Evolutionary conservation across 2,113 vertebrate species (phyloP).

Genomic region (Chitala chitala): DNA sequence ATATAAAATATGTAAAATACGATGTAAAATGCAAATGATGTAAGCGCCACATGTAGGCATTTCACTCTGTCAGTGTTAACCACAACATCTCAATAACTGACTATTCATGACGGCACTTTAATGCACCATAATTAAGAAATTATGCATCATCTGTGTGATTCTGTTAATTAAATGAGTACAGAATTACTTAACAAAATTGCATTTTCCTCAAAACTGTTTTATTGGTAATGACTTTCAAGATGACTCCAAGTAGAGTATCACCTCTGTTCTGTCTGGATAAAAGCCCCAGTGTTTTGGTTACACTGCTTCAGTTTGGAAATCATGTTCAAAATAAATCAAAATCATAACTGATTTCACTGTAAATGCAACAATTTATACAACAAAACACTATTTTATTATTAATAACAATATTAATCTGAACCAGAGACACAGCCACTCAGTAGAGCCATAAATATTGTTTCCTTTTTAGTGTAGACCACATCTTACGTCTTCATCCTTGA

Average conservation of each 20-base stretch:
- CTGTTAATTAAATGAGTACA: constrained; percentile 13
- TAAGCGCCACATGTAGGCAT: neutral
- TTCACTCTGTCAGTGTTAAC: constrained; percentile 12
- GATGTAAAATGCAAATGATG: neutral
- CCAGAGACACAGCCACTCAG: too few species aligned
- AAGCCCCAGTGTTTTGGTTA: neutral
- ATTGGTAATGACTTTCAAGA: constrained; percentile 22
- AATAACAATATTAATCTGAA: too few species aligned
- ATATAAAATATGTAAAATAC: neutral
- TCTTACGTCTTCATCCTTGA: too few species aligned
- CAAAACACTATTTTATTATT: too few species aligned
- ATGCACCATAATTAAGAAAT: constrained; percentile 27
- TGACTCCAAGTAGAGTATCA: constrained; percentile 14
- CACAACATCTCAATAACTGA: constrained; percentile 15
- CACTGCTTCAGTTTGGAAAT: neutral
- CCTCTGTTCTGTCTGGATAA: neutral
- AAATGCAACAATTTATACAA: too few species aligned
- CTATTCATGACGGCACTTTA: constrained; percentile 27
- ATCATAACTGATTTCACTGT: neutral
- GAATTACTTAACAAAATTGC: constrained; percentile 22
- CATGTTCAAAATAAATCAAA: neutral
- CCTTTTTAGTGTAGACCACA: too few species aligned
- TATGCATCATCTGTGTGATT: constrained; percentile 21
- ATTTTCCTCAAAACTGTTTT: constrained; percentile 21
- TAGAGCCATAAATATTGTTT: too few species aligned